Percentiles rank a stretch among this genome's conserved stretches.
Evolutionary conservation across 2,888 invertebrate genomes (phyloP).

Genomic region (Tupiocoris notatus): DNA sequence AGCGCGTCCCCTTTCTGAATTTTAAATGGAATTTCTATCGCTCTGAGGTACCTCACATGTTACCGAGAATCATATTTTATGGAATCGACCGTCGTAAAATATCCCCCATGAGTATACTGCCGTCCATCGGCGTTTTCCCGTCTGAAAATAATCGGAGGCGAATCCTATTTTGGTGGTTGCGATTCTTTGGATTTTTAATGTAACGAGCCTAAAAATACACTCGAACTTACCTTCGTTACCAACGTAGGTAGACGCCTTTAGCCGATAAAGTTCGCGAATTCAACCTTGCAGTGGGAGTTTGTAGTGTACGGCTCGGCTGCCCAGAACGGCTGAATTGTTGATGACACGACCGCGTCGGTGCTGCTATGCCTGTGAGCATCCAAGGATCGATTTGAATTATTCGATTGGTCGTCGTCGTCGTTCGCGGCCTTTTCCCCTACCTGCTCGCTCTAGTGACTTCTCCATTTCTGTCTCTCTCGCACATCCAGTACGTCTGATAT

Average conservation of each 20-base stretch:
- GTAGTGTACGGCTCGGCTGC: neutral
- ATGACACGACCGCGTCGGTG: constrained; percentile 26
- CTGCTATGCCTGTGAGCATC: constrained; percentile 19
- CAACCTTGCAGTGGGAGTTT: neutral
- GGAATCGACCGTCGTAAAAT: too few species aligned
- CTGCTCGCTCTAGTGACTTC: neutral
- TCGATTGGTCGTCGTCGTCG: constrained; percentile 20
- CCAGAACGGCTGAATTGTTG: constrained; percentile 14
- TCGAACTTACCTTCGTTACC: neutral
- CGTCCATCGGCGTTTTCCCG: too few species aligned
- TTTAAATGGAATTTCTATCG: too few species aligned
- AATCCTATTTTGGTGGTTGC: neutral
- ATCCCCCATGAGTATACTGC: too few species aligned
- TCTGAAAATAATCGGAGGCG: too few species aligned
- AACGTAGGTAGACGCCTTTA: too few species aligned
- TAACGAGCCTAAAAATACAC: neutral
- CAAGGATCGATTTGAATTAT: constrained; percentile 34
- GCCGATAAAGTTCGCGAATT: neutral
- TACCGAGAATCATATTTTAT: too few species aligned
- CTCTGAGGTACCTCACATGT: too few species aligned
- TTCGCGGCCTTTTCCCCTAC: neutral
- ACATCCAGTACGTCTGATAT: neutral
- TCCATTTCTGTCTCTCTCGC: too few species aligned
- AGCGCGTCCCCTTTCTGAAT: too few species aligned
- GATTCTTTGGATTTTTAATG: neutral